These are phyloP conservation scores for Neoarius graeffei DNA, from an alignment of 2,113 vertebrate species.

Conservation along the genomic window DNA sequence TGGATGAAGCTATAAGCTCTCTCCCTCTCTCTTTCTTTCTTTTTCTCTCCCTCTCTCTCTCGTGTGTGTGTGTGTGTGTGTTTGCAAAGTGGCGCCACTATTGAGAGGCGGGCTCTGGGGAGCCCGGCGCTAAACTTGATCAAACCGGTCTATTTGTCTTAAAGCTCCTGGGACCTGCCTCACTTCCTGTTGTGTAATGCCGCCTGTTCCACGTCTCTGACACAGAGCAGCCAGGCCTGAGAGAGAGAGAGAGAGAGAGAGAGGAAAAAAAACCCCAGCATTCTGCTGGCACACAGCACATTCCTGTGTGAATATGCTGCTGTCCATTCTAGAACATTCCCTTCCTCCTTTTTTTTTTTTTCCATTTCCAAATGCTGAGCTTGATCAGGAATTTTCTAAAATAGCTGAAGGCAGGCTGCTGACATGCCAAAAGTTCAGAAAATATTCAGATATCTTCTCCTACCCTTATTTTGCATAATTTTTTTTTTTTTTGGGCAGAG, in stretches of 20 bases:
- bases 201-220: slow-evolving; percentile 51
- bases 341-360: slow-evolving; percentile 4
- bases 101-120: slow-evolving; percentile 54
- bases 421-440: slow-evolving; percentile 12
- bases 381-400: slow-evolving; percentile 9
- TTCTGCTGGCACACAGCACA: slow-evolving; percentile 41
- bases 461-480: not conserved
- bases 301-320: slow-evolving; percentile 38
- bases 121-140: slow-evolving; percentile 56
- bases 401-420: not conserved
- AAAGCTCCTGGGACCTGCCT: slow-evolving; percentile 55
- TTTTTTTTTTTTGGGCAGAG: not conserved
- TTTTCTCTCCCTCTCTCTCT: not conserved
- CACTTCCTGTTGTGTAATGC: slow-evolving; percentile 63
- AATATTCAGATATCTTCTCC: not conserved
- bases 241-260: slow-evolving; percentile 16
- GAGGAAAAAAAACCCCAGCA: slow-evolving; percentile 11
- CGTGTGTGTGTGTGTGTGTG: slow-evolving; percentile 25
- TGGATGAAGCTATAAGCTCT: slow-evolving; percentile 42
- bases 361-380: not conserved
- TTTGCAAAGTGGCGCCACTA: slow-evolving; percentile 47
- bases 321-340: slow-evolving; percentile 20
- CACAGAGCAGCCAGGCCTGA: slow-evolving; percentile 22
- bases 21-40: not conserved
- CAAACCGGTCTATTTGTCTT: slow-evolving; percentile 63